Percentiles rank a stretch among this genome's conserved stretches.
phyloP scores from a whole-genome alignment of 2,113 vertebrate genomes.

The Tachuris rubrigastra region DNA sequence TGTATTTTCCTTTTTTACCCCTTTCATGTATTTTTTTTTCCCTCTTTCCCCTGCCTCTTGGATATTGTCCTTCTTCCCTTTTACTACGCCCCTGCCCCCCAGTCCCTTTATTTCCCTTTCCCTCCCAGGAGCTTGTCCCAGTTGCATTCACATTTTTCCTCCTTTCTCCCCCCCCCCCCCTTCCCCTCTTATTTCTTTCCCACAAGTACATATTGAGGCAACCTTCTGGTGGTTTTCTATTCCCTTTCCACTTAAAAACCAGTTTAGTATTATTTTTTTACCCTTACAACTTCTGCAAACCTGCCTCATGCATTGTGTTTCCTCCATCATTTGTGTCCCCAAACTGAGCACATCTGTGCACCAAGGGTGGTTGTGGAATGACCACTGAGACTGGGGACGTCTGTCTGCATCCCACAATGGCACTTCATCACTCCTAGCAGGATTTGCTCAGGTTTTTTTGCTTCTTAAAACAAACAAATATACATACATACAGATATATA shows the following conservation, averaged over 20 bases:
- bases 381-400: accelerated
- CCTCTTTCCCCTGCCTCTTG: neutral
- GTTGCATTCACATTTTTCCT: neutral
- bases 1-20: neutral
- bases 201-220: accelerated
- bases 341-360: accelerated
- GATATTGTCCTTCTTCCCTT: neutral
- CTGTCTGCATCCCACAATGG: neutral
- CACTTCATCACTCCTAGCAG: too few species aligned
- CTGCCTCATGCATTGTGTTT: accelerated
- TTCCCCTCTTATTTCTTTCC: neutral
- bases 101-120: neutral
- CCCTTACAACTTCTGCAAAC: neutral
- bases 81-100: too few species aligned
- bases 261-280: neutral
- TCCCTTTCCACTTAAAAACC: neutral
- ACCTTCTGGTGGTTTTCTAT: neutral
- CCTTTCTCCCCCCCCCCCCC: accelerated
- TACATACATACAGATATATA: too few species aligned
- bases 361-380: neutral
- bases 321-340: neutral
- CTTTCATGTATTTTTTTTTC: neutral
- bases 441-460: neutral
- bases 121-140: neutral
- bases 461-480: neutral